Base-by-base conservation (phyloP, 2,888 invertebrate species). In the Spisula solida region DNA sequence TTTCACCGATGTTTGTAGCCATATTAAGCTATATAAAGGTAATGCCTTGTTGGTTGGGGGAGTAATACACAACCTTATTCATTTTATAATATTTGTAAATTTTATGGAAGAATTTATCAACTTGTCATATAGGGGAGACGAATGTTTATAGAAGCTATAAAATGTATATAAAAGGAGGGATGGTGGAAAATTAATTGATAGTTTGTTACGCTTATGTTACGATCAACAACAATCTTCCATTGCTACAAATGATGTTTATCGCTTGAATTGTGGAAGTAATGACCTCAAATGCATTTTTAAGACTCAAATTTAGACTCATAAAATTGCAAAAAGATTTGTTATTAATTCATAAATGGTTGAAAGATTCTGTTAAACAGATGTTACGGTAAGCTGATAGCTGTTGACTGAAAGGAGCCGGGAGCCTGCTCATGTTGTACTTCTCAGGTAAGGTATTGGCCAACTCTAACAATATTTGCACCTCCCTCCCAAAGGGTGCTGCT, bases 41-140 rank as follows among this genome's bases (percentile, higher is more conserved):
- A 34, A 81, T 48, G 81, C 86, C 66, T 83, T 83, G 83, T 88
- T 48, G 87, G 66, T 66, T 84, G 29, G 66, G 41, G 51, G 82
- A 83, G 66, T 55, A 6, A 41, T 70, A 83, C n/a, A 47, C 60
- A 60, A 84, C 82, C 82, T 84, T 16, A n/a, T 84, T 55, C 66
- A 41, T 20, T 34, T 41, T 29, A n/a, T 81, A 70, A 82, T 86
- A 51, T 81, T 86, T 86, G 81, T 80, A 66, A 78, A 81, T 48
- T 86, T 86, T 81, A 86, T 25, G 66, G 60, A 81, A 66, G 70
- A 55, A 70, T 86, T 86, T 81, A 66, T 81, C 47, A 81, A 86
- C 60, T 29, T 81, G 86, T 86, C 86, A 81, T 48, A 86, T 66
- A 86, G 29, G 48, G n/a, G 34, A 66, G 48, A 29, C 20, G 20